Evolutionary conservation across 2,113 vertebrate species (phyloP), one percentile per base, ranked within the genome.

Genomic region (Tichodroma muraria): DNA sequence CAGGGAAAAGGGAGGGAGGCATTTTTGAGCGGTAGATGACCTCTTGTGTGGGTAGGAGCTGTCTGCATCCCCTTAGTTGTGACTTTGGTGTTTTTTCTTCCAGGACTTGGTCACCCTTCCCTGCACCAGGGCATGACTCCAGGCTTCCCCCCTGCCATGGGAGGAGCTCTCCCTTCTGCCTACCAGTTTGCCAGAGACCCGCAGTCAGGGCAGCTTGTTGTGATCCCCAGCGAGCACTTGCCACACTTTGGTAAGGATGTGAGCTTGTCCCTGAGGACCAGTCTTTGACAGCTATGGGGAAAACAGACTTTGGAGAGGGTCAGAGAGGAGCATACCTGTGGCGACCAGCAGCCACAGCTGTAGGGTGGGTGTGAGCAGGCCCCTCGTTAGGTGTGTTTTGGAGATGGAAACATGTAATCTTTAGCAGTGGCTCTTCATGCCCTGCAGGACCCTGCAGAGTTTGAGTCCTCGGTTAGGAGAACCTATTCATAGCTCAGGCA

Each of bases 151-250:
- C 97, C 98, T 5, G 96, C 99, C 71, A 97, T 99, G 95, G 98
- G 98, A 27, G 98, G 98, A 92, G 98, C 99, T 37, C 98, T 99
- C 50, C 98, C 99, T 8, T 98, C 99, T 0, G 97, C 99, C 27
- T 99, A 99, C 97, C 99, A 99, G 97, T 99, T 99, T 94, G 99
- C 98, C 86, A 98, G 99, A 93, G 99, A 99, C 94, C 99, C 99
- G 0, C 99, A 99, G 96, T 99, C 99, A 1, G 99, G 99, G 73
- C 99, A 99, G 97, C 98, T 99, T 42, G 97, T 99, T 44, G 98
- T 99, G 96, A 99, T 99, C 86, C 98, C 99, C 66, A 98, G 99
- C 0, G 99, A 99, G 89, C 99, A 99, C 97, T 97, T 99, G 96
- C 98, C 98, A 73, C 99, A 99, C 96, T 99, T 99, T 3, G 98